These are phyloP conservation scores for Chironomus riparius DNA, from an alignment of 2,888 invertebrate genomes.

Conservation along the genomic window DNA sequence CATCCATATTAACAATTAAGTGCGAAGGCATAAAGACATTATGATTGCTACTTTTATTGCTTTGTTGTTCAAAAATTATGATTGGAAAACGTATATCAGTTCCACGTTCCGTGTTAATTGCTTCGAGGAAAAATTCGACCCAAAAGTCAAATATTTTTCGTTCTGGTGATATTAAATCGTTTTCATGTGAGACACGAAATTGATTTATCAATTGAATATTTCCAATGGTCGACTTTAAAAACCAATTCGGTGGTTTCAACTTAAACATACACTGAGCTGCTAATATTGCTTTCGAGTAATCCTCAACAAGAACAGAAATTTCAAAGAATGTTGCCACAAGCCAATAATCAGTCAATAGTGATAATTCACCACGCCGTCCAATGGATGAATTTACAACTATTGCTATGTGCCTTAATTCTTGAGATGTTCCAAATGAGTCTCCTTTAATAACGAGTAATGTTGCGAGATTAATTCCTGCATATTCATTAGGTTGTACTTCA, in stretches of 20 bases:
- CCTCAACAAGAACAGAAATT: conserved; percentile 93
- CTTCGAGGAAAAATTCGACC: conserved; percentile 98
- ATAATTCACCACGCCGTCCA: conserved; percentile 92
- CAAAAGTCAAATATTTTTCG: conserved; percentile 91
- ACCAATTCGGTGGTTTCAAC: conserved; percentile 85
- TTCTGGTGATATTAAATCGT: conserved; percentile 60
- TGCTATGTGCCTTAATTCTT: conserved; percentile 83
- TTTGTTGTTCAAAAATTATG: conserved; percentile 73
- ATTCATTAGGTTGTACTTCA: conserved; percentile 97
- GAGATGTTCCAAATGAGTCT: conserved; percentile 85
- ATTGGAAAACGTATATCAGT: conserved; percentile 80
- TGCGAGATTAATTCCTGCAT: conserved; percentile 97
- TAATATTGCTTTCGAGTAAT: conserved; percentile 92
- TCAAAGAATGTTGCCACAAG: conserved; percentile 98
- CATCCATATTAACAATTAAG: conserved; percentile 88
- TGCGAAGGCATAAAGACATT: conserved; percentile 85
- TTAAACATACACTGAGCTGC: conserved; percentile 93
- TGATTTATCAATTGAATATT: conserved; percentile 90
- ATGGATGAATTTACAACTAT: conserved; percentile 94
- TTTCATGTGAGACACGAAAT: conserved; percentile 74
- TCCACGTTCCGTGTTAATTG: conserved; percentile 70
- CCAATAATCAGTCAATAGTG: conserved; percentile 94
- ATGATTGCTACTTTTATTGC: conserved; percentile 37
- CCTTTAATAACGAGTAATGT: conserved; percentile 94
- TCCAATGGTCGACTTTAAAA: conserved; percentile 92